phyloP scores from a whole-genome alignment of 2,113 vertebrate genomes.

The Mustela nigripes region DNA sequence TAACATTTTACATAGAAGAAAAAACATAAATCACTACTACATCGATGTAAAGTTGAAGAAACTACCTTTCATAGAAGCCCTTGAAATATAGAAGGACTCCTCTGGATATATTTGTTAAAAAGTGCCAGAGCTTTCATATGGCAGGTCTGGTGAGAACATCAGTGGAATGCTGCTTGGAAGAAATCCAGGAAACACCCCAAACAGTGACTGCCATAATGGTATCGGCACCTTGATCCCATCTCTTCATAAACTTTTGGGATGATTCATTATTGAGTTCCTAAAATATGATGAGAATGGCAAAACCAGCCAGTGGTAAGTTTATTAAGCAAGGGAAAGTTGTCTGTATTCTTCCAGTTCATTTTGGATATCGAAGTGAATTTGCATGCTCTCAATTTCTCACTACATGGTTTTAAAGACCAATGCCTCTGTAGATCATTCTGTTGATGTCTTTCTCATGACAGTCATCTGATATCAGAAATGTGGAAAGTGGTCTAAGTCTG shows the following conservation, averaged over 20 bases:
- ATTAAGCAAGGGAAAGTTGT: not conserved
- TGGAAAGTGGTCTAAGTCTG: not conserved
- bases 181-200: not conserved
- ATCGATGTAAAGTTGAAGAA: not conserved
- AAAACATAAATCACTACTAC: not conserved
- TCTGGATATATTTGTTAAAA: not conserved
- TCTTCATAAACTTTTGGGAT: not conserved
- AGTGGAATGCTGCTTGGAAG: not conserved
- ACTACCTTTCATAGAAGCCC: not conserved
- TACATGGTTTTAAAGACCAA: not conserved
- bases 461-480: not conserved
- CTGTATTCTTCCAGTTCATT: not conserved
- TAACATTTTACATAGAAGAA: not conserved
- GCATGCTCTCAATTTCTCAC: accelerated
- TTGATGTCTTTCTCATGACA: not conserved
- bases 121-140: not conserved
- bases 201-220: not conserved
- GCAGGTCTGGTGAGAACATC: not conserved
- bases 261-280: not conserved
- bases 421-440: not conserved
- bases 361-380: not conserved
- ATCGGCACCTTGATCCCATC: not conserved
- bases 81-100: not conserved
- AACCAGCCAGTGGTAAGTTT: not conserved
- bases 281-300: not conserved